A percentile compares a stretch with the other conserved stretches of the same genome.
Conservation (phyloP, 2,797 vertebrate genomes). For the Selene dorsalis region DNA sequence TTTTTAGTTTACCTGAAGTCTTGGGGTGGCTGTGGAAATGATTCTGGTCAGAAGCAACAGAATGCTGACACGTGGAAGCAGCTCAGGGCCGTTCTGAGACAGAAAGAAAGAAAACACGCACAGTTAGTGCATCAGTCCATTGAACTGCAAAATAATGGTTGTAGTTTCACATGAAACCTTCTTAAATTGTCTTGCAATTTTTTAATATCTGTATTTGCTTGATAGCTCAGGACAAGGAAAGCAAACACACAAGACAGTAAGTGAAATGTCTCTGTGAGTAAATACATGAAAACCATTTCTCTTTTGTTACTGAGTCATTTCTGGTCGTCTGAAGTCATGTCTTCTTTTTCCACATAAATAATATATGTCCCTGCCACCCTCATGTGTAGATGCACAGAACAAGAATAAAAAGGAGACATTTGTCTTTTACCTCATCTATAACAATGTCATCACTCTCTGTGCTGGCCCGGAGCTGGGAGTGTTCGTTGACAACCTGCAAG, state of each 20-base stretch:
- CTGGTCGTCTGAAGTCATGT: background rate
- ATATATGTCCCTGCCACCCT: background rate
- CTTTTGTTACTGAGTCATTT: background rate
- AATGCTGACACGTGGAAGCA: conserved; percentile 95
- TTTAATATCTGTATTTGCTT: background rate
- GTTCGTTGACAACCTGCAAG: conserved; percentile 90
- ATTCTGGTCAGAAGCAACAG: conserved; percentile 89
- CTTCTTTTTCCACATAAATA: background rate
- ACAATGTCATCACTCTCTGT: conserved; percentile 58
- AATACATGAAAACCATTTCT: background rate
- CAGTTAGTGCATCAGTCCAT: background rate
- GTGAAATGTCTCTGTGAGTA: background rate
- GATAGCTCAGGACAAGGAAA: background rate
- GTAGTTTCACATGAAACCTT: background rate
- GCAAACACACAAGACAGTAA: background rate
- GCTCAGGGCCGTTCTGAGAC: conserved; percentile 91
- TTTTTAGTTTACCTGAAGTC: conserved; percentile 87
- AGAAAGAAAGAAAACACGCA: background rate
- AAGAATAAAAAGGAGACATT: background rate
- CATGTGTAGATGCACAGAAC: background rate
- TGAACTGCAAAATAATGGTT: background rate
- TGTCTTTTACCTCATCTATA: conserved; percentile 89
- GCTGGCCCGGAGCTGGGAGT: conserved; percentile 89
- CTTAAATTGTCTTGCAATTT: background rate
- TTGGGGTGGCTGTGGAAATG: conserved; percentile 90